These are phyloP conservation scores for Platalea minor DNA, from an alignment of 2,797 vertebrate species.

Conservation along the genomic window DNA sequence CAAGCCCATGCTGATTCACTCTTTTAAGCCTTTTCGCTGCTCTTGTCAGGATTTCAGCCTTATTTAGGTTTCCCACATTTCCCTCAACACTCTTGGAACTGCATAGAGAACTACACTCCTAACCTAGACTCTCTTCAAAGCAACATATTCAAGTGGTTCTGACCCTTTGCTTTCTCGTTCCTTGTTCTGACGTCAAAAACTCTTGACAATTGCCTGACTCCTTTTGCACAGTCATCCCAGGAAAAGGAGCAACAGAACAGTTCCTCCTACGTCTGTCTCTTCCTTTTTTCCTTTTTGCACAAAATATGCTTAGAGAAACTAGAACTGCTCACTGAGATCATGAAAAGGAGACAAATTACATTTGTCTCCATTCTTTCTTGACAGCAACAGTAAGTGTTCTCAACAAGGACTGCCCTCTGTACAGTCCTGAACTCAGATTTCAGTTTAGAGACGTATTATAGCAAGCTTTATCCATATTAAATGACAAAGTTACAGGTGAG, in stretches of 20 bases:
- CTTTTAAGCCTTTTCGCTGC: neutral
- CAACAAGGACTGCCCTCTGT: neutral
- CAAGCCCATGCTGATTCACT: neutral
- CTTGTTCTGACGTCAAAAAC: neutral
- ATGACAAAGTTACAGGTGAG: neutral
- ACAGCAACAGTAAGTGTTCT: neutral
- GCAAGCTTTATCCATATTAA: neutral
- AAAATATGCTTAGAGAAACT: neutral
- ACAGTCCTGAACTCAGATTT: neutral
- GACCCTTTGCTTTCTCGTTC: neutral
- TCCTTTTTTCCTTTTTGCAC: neutral
- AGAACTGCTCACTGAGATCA: neutral
- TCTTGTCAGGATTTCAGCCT: neutral
- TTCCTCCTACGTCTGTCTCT: neutral
- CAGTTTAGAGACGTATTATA: neutral
- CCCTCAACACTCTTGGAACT: neutral
- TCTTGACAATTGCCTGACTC: neutral
- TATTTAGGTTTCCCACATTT: neutral
- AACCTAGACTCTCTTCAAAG: neutral
- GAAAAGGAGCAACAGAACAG: neutral
- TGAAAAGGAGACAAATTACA: neutral
- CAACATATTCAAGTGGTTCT: neutral
- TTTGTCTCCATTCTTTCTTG: neutral
- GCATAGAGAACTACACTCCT: neutral
- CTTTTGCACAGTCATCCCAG: neutral